phyloP scores from a whole-genome alignment of 2,113 vertebrate genomes.

The sheep (Ovis aries) region DNA sequence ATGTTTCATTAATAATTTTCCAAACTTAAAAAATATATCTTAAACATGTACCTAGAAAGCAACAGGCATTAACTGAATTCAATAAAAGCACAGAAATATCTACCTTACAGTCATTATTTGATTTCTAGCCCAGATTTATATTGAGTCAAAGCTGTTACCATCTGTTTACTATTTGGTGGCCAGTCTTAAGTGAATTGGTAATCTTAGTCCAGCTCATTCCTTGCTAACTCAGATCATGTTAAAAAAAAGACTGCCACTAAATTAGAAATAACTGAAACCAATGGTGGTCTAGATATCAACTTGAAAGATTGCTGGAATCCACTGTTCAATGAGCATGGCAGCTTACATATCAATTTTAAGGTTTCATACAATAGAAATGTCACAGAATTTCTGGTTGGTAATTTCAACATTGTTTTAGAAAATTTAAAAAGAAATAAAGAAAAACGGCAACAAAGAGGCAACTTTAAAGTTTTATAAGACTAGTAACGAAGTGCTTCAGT shows the following conservation, averaged over 20 bases:
- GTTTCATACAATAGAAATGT: not conserved
- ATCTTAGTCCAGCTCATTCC: not conserved
- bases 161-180: conserved; percentile 48
- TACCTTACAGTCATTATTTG: conserved; percentile 40
- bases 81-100: not conserved
- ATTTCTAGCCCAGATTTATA: conserved; percentile 57
- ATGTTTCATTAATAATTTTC: not conserved
- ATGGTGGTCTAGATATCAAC: not conserved
- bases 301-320: not conserved
- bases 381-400: not conserved
- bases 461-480: not conserved
- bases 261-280: not conserved
- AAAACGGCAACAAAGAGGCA: not conserved
- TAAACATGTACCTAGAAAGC: not conserved
- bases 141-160: not conserved
- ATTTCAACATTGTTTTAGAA: not conserved
- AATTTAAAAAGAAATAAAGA: not conserved
- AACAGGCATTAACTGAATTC: not conserved
- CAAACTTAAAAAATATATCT: not conserved
- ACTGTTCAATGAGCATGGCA: not conserved
- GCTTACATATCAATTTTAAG: not conserved
- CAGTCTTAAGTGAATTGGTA: not conserved
- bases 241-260: not conserved
- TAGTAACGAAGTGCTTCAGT: not conserved
- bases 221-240: not conserved